These are phyloP conservation scores for Sarcoramphus papa DNA, from an alignment of 2,797 vertebrate genomes.

Conservation along the genomic window DNA sequence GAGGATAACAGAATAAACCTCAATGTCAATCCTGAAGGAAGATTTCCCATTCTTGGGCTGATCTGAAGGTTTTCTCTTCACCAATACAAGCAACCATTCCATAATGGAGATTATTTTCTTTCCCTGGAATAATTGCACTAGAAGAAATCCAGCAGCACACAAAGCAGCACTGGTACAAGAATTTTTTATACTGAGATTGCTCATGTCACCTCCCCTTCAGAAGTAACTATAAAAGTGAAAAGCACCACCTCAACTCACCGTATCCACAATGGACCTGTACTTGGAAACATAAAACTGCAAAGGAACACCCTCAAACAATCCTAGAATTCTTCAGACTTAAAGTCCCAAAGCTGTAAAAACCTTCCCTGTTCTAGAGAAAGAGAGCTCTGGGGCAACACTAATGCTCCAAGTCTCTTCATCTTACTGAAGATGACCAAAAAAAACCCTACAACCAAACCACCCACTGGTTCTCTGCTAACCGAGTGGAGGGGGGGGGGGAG, in stretches of 20 bases:
- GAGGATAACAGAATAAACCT: background rate
- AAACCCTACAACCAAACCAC: background rate
- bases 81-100: background rate
- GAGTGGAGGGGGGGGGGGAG: background rate
- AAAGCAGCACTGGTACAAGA: background rate
- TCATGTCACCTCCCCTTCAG: background rate
- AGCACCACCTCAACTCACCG: rapidly evolving
- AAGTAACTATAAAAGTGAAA: background rate
- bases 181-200: background rate
- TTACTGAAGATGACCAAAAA: background rate
- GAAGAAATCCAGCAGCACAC: background rate
- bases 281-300: background rate
- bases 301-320: background rate
- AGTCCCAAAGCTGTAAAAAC: background rate
- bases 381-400: background rate
- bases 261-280: background rate
- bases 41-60: background rate
- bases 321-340: background rate
- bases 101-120: rapidly evolving
- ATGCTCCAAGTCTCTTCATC: background rate
- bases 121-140: background rate
- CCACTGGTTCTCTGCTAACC: background rate
- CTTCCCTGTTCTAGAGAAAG: background rate
- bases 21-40: background rate
- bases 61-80: background rate